A percentile compares a stretch with the other conserved stretches of the same genome.
phyloP scores from a whole-genome alignment of 1,140 invertebrate genomes.

The Rhopalosiphum maidis region DNA sequence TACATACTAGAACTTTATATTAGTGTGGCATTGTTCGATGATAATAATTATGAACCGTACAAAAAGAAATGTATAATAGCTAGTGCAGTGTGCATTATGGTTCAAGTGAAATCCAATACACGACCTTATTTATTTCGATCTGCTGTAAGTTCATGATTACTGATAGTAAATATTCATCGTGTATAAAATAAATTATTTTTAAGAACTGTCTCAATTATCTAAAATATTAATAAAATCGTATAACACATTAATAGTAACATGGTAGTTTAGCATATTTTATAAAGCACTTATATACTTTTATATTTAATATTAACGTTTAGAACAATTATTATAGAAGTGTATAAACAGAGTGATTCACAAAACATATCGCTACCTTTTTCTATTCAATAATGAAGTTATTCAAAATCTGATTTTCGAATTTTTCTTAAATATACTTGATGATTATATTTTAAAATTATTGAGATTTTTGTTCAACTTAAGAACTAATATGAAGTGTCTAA shows the following conservation, averaged over 20 bases:
- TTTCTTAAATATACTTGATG: not conserved
- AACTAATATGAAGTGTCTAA: too few relatives aligned
- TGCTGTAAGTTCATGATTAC: not conserved
- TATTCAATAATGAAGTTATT: not conserved
- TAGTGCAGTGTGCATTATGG: not conserved
- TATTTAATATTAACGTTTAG: not conserved
- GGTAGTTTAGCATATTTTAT: not conserved
- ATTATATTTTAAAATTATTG: not conserved
- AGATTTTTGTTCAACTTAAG: not conserved
- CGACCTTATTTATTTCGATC: conserved; percentile 2
- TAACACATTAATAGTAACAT: not conserved
- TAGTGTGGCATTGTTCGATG: conserved; percentile 23
- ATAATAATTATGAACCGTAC: not conserved
- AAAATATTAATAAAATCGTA: not conserved
- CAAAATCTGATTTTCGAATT: not conserved
- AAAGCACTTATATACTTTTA: not conserved
- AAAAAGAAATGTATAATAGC: conserved; percentile 6
- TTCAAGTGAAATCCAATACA: not conserved
- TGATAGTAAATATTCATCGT: not conserved
- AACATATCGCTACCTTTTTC: not conserved
- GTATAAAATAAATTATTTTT: conserved; percentile 27
- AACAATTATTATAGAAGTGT: not conserved
- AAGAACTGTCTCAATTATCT: not conserved
- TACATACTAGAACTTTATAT: conserved; percentile 15
- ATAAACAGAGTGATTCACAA: not conserved